Percentiles rank a stretch among this genome's conserved stretches.
phyloP scores from a whole-genome alignment of 2,113 vertebrate genomes.

The Megaceryle torquata region DNA sequence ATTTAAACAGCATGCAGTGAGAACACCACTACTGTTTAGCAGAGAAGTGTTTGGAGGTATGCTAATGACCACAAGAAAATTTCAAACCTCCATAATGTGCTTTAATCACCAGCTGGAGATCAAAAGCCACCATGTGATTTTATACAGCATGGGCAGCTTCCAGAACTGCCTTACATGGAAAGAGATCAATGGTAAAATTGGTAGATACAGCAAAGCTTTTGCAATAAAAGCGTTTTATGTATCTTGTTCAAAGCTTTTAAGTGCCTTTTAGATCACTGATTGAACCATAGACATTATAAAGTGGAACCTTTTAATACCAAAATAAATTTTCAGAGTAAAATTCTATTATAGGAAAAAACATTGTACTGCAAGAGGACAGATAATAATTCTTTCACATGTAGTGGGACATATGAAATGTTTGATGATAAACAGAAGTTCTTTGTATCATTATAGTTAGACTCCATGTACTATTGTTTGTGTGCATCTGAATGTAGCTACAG shows the following conservation, averaged over 20 bases:
- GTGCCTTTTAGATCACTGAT: conserved; percentile 83
- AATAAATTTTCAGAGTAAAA: conserved; percentile 79
- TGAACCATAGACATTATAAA: conserved; percentile 80
- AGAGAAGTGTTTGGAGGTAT: conserved; percentile 45
- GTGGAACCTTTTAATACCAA: conserved; percentile 82
- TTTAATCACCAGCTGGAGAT: conserved; percentile 68
- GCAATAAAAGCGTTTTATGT: conserved; percentile 80
- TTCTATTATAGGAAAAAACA: conserved; percentile 77
- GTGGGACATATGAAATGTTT: conserved; percentile 76
- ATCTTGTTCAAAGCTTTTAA: conserved; percentile 82
- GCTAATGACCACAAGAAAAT: conserved; percentile 46
- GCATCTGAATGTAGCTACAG: background rate
- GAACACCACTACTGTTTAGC: conserved; percentile 19
- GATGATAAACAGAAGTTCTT: conserved; percentile 80
- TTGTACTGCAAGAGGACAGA: conserved; percentile 72
- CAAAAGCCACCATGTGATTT: conserved; percentile 59
- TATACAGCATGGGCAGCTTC: conserved; percentile 63
- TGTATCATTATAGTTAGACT: conserved; percentile 12
- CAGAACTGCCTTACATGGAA: conserved; percentile 69
- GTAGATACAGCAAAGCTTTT: conserved; percentile 75
- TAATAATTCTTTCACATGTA: conserved; percentile 77
- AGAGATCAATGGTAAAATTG: conserved; percentile 76
- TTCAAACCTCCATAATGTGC: conserved; percentile 42
- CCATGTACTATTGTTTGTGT: background rate
- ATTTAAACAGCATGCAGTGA: conserved; percentile 12